A percentile compares a stretch with the other conserved stretches of the same genome.
Conservation (phyloP, 2,113 vertebrate genomes). For the Cephalopholis sonnerati region DNA sequence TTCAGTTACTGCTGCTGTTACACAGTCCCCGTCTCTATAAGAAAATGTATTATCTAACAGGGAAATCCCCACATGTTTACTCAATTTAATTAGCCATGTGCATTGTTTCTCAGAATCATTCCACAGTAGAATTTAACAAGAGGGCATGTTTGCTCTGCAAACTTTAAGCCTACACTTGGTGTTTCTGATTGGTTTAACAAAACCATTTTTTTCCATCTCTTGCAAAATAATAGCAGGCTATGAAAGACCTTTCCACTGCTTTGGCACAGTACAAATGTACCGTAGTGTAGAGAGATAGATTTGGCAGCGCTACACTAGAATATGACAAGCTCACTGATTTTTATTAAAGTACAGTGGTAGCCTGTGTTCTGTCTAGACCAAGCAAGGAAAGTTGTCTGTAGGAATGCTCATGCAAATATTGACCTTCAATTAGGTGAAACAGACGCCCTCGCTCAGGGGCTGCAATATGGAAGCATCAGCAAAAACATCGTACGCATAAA, state of each 20-base stretch:
- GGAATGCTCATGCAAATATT: slow-evolving; percentile 82
- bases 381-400: slow-evolving; percentile 66
- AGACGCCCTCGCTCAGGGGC: slow-evolving; percentile 67
- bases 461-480: slow-evolving; percentile 71
- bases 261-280: slow-evolving; percentile 5
- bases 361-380: slow-evolving; percentile 66
- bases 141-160: slow-evolving; percentile 9
- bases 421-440: slow-evolving; percentile 79
- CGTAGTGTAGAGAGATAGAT: slow-evolving; percentile 7
- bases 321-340: slow-evolving; percentile 61
- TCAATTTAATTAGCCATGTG: slow-evolving; percentile 48
- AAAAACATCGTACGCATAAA: slow-evolving; percentile 65
- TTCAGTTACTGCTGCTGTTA: neutral
- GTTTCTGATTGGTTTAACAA: slow-evolving; percentile 21
- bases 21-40: neutral
- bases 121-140: slow-evolving; percentile 24
- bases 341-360: slow-evolving; percentile 65
- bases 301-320: slow-evolving; percentile 35
- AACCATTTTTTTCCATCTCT: slow-evolving; percentile 23
- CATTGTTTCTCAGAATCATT: slow-evolving; percentile 21
- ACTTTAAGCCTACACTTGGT: neutral
- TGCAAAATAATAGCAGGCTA: slow-evolving; percentile 8
- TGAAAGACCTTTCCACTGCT: slow-evolving; percentile 21
- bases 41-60: slow-evolving; percentile 12
- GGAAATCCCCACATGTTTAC: slow-evolving; percentile 32